Evolutionary conservation across 2,797 vertebrate genomes (phyloP).

Genomic region (Hippopotamyrus pictus): DNA sequence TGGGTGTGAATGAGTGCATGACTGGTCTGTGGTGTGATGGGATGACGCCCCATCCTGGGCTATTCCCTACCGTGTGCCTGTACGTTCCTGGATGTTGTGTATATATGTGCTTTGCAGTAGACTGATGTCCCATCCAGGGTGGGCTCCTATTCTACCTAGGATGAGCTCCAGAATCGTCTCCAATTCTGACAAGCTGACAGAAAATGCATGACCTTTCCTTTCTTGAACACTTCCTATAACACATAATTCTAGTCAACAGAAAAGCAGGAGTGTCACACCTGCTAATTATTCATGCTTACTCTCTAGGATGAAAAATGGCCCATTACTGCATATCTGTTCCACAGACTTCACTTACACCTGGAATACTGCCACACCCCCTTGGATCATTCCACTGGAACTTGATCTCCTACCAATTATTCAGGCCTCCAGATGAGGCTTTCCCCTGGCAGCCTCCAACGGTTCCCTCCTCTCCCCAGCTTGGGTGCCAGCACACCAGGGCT

Average conservation of each 20-base stretch:
- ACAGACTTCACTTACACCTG: background rate
- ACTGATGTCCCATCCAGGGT: background rate
- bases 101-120: background rate
- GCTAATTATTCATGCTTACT: background rate
- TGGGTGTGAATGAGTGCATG: background rate
- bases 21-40: background rate
- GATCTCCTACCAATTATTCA: background rate
- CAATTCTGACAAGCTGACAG: background rate
- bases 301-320: background rate
- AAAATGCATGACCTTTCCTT: background rate
- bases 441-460: background rate
- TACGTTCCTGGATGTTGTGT: background rate
- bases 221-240: background rate
- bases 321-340: background rate
- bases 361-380: background rate
- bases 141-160: background rate
- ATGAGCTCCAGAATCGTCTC: background rate
- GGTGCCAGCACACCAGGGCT: background rate
- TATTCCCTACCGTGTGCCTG: background rate
- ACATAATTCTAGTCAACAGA: background rate
- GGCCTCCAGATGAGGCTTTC: background rate
- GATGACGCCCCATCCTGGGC: background rate
- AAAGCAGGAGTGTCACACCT: background rate
- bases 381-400: background rate
- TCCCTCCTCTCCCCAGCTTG: too few species aligned